A percentile compares a stretch with the other conserved stretches of the same genome.
Evolutionary conservation across 2,888 invertebrate genomes (phyloP).

Genomic region (Hyles lineata): DNA sequence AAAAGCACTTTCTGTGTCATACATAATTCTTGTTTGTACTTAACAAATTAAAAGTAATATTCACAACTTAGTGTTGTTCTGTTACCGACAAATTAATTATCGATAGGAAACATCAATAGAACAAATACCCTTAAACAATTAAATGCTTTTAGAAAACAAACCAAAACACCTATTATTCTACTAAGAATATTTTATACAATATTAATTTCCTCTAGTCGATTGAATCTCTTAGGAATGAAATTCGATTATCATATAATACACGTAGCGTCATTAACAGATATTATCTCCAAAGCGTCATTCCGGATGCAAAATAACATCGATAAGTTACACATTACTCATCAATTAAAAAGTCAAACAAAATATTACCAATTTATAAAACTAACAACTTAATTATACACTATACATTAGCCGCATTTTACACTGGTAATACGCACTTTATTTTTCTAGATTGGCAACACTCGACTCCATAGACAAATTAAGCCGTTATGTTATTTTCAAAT

Average conservation of each 20-base stretch:
- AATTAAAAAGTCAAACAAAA: neutral
- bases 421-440: neutral
- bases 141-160: conserved; percentile 14
- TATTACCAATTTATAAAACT: neutral
- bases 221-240: conserved; percentile 17
- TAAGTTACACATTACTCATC: neutral
- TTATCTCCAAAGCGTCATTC: neutral
- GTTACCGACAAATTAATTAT: conserved; percentile 25
- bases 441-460: conserved; percentile 12
- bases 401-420: neutral
- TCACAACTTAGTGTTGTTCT: conserved; percentile 32
- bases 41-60: conserved; percentile 46
- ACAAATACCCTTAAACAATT: conserved; percentile 3
- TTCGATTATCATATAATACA: neutral
- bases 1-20: conserved; percentile 55
- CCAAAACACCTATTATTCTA: neutral
- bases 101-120: neutral
- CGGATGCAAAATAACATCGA: neutral
- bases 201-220: neutral
- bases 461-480: neutral
- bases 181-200: neutral
- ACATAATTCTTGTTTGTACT: conserved; percentile 60
- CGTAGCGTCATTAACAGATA: neutral
- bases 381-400: conserved; percentile 6
- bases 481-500: neutral